Evolutionary conservation across 2,888 invertebrate genomes (phyloP), one percentile per base, ranked within the genome.

Genomic region (Lumbricus terrestris): DNA sequence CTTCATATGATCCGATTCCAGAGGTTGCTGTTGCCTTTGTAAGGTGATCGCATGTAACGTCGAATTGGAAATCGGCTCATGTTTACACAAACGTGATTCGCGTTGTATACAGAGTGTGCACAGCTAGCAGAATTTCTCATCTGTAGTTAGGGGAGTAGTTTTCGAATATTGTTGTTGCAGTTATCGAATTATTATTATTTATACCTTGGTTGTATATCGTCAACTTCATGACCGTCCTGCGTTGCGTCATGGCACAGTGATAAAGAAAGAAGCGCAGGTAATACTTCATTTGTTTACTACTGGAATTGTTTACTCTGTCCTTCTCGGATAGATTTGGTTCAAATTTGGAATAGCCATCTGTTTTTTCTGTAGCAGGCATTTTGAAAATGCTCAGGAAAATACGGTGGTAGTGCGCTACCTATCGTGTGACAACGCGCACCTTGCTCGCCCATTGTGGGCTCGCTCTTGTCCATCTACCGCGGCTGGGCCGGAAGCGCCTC

Each of bases 61-160:
- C n/a, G 69, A n/a, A 69, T n/a, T 69, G 69, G 69, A 69, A 8
- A 69, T 69, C 69, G 69, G n/a, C 29, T 69, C 29, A n/a, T 69
- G 69, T 69, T 69, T 69, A 69, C 69, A 69, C 69, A 69, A 69
- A 16, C 69, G 69, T 69, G 69, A 69, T 69, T 69, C n/a, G 69
- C 69, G 69, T 69, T 69, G 69, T 69, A 69, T 69, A 69, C 69
- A 69, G 69, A n/a, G 69, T 69, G 69, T 69, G 69, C 69, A 69
- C 69, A 69, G 69, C 69, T 6, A 69, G 16, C 54, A 69, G 4
- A 69, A n/a, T 69, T 69, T 69, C 23, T n/a, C n/a, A 69, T 13
- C 69, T 69, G 69, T 69, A 69, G 69, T 69, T 69, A 69, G n/a
- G 69, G 69, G 69, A n/a, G 69, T 69, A 69, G 69, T 54, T 54